Conservation (phyloP, 2,888 invertebrate species). For the Drosophila kanekoi region DNA sequence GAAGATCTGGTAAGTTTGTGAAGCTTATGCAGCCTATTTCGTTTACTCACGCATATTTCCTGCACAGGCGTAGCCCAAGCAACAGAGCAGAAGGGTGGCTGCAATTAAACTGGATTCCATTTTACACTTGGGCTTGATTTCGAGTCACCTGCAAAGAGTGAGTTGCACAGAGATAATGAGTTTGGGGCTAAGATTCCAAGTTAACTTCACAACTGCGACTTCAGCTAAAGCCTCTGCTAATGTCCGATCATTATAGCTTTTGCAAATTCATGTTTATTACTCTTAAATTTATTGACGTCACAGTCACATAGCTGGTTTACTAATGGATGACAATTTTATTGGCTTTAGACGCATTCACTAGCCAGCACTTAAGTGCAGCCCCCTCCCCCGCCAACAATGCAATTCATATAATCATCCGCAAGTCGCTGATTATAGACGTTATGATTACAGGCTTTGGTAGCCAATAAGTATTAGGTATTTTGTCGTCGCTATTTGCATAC, state of each 20-base stretch:
- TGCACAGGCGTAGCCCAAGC: conserved; percentile 51
- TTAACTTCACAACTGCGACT: neutral
- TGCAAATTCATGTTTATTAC: conserved; percentile 22
- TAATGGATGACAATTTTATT: conserved; percentile 12
- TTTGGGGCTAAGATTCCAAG: neutral
- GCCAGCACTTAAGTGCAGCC: conserved; percentile 8
- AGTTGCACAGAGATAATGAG: conserved; percentile 6
- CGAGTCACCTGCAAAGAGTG: conserved; percentile 28
- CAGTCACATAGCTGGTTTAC: conserved; percentile 4
- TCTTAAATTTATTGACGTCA: conserved; percentile 31
- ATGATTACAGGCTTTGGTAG: conserved; percentile 10
- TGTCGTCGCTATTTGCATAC: neutral
- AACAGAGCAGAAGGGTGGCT: conserved; percentile 45
- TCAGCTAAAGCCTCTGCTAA: neutral
- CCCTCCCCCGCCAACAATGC: conserved; percentile 18
- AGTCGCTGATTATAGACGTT: conserved; percentile 42
- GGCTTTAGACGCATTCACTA: conserved; percentile 19
- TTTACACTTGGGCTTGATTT: conserved; percentile 13
- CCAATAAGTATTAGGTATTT: conserved; percentile 20
- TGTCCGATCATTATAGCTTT: neutral
- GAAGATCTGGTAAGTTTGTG: conserved; percentile 2
- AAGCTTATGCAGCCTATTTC: neutral
- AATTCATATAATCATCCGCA: conserved; percentile 30
- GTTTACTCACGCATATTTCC: conserved; percentile 73
- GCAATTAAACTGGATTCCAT: conserved; percentile 60